These are phyloP conservation scores for Drosophila pruinosa DNA, from an alignment of 1,140 invertebrate genomes.

Conservation along the genomic window DNA sequence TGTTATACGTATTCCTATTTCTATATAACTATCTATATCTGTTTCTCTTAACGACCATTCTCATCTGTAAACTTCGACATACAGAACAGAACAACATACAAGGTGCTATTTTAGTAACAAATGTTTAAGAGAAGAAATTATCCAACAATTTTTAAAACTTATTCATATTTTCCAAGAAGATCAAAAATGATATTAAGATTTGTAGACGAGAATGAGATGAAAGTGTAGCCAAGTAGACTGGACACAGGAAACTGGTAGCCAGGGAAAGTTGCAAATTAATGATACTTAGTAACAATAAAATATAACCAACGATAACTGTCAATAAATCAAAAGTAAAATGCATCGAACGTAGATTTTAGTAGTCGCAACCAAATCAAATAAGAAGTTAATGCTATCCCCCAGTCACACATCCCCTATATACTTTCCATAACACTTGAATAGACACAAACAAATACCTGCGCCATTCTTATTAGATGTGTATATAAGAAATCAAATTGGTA, in stretches of 20 bases:
- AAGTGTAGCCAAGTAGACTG: conserved; percentile 12
- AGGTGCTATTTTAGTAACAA: conserved; percentile 75
- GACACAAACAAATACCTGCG: conserved; percentile 42
- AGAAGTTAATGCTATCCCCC: conserved; percentile 27
- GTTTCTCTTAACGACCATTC: conserved; percentile 60
- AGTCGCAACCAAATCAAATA: conserved; percentile 48
- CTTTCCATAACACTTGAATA: conserved; percentile 21
- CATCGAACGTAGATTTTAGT: conserved; percentile 68
- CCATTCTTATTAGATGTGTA: conserved; percentile 66
- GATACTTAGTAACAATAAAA: conserved; percentile 39
- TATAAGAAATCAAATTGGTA: conserved; percentile 54
- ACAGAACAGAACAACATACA: conserved; percentile 68
- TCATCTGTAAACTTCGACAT: conserved; percentile 56
- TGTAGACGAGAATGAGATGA: conserved; percentile 22
- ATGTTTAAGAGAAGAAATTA: conserved; percentile 33
- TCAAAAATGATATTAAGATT: conserved; percentile 66
- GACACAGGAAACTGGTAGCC: conserved; percentile 35
- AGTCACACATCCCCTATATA: neutral
- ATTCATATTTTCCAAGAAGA: conserved; percentile 65
- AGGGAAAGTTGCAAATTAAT: conserved; percentile 51
- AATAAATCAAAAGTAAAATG: conserved; percentile 77
- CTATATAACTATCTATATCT: conserved; percentile 13
- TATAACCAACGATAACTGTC: conserved; percentile 78
- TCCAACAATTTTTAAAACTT: conserved; percentile 52
- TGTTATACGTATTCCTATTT: conserved; percentile 19